A percentile compares a stretch with the other conserved stretches of the same genome.
These are phyloP conservation scores for Tetranychus urticae DNA, from an alignment of 1,140 invertebrate species.

Conservation along the genomic window DNA sequence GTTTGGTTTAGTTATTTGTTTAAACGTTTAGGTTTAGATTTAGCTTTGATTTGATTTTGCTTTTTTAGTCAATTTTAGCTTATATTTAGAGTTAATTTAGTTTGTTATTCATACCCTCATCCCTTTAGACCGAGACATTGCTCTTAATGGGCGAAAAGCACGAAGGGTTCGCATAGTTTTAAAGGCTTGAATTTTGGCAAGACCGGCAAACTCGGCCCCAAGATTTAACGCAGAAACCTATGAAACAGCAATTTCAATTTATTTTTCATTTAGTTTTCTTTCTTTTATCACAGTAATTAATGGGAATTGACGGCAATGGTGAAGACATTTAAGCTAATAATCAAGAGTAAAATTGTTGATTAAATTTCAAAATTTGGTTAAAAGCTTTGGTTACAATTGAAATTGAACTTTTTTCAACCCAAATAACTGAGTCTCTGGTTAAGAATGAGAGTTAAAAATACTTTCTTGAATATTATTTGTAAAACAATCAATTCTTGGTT, in stretches of 20 bases:
- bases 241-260: not conserved
- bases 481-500: too few relatives aligned
- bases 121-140: constrained; percentile 90
- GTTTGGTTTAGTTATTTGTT: not conserved
- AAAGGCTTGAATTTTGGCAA: constrained; percentile 83
- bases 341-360: too few relatives aligned
- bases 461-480: too few relatives aligned
- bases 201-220: constrained; percentile 41
- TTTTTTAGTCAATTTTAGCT: not conserved
- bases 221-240: constrained; percentile 93
- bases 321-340: too few relatives aligned
- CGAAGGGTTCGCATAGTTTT: constrained; percentile 90
- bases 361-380: too few relatives aligned
- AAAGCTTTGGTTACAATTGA: too few relatives aligned
- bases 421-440: too few relatives aligned
- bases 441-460: too few relatives aligned
- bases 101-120: constrained; percentile 62
- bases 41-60: not conserved
- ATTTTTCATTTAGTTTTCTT: not conserved
- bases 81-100: not conserved
- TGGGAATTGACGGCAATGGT: too few relatives aligned
- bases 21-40: not conserved
- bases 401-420: too few relatives aligned
- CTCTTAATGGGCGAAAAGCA: constrained; percentile 63
- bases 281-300: not conserved